Evolutionary conservation across 2,797 vertebrate species (phyloP).

Genomic region (Myiothlypis coronata): DNA sequence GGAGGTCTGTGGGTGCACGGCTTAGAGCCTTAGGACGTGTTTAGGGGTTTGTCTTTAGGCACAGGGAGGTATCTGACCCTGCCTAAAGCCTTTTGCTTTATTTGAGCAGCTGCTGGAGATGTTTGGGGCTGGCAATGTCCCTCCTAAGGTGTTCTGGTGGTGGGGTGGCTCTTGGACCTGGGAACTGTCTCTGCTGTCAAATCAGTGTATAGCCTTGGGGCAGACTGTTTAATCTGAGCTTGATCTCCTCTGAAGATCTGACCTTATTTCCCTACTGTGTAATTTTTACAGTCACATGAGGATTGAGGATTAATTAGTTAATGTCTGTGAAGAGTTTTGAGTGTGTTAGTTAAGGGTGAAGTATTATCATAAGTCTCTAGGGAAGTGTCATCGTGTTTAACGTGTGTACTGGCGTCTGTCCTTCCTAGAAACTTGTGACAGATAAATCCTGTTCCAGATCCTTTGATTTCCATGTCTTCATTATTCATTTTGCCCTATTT

Average conservation of each 20-base stretch:
- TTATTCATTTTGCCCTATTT: neutral
- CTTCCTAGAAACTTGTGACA: neutral
- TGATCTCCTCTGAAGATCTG: conserved; percentile 15
- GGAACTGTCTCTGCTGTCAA: neutral
- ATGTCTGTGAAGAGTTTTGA: conserved; percentile 38
- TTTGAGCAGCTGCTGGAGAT: neutral
- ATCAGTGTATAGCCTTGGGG: neutral
- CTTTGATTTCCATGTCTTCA: neutral
- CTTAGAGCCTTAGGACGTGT: rapidly evolving
- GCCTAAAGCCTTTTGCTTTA: neutral
- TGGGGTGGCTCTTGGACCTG: neutral
- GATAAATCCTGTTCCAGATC: neutral
- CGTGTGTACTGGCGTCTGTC: neutral
- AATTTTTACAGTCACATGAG: conserved; percentile 38
- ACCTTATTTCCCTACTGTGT: conserved; percentile 52
- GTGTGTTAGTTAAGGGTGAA: conserved; percentile 46
- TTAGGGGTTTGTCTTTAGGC: neutral
- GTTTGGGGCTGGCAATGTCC: neutral
- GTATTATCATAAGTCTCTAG: neutral
- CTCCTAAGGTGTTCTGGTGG: neutral
- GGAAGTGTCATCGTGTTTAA: neutral
- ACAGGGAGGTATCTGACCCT: rapidly evolving
- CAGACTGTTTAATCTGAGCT: neutral
- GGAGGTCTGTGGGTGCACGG: neutral
- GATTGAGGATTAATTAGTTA: conserved; percentile 59